These are phyloP conservation scores for Pseudopleuronectes americanus DNA, from an alignment of 2,797 vertebrate genomes.

Conservation along the genomic window DNA sequence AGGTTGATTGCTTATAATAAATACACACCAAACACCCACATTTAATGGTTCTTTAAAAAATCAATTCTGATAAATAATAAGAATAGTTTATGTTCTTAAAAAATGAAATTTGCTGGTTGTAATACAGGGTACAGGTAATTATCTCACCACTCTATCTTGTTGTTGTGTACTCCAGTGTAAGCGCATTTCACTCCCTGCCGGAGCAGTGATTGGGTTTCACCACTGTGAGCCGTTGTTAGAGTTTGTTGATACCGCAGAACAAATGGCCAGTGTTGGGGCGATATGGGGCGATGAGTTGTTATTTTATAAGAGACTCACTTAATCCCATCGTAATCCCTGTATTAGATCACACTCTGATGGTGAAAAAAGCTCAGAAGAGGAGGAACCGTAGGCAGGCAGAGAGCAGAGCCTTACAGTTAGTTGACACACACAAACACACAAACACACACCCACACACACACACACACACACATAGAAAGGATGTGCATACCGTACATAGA, in stretches of 20 bases:
- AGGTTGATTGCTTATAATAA: too few relatives aligned
- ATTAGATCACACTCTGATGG: conserved; percentile 72
- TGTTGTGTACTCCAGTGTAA: neutral
- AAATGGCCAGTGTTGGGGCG: conserved; percentile 51
- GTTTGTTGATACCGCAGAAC: conserved; percentile 45
- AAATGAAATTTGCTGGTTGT: neutral
- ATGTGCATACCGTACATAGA: conserved; percentile 12
- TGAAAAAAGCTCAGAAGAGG: conserved; percentile 50
- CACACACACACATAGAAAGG: neutral
- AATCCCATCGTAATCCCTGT: conserved; percentile 73
- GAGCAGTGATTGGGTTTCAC: conserved; percentile 20
- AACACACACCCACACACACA: conserved; percentile 8
- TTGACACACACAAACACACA: conserved; percentile 16
- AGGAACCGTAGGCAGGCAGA: conserved; percentile 40
- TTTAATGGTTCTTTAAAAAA: too few relatives aligned
- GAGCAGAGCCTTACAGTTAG: conserved; percentile 24
- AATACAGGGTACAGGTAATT: neutral
- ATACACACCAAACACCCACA: too few relatives aligned
- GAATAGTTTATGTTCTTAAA: neutral
- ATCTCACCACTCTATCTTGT: neutral
- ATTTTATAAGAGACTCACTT: conserved; percentile 68
- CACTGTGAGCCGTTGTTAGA: conserved; percentile 19
- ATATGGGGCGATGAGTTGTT: conserved; percentile 54
- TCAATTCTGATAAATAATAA: neutral
- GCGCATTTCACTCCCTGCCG: conserved; percentile 18